Evolutionary conservation across 2,797 vertebrate genomes (phyloP).

Genomic region (Leptoclinus maculatus): DNA sequence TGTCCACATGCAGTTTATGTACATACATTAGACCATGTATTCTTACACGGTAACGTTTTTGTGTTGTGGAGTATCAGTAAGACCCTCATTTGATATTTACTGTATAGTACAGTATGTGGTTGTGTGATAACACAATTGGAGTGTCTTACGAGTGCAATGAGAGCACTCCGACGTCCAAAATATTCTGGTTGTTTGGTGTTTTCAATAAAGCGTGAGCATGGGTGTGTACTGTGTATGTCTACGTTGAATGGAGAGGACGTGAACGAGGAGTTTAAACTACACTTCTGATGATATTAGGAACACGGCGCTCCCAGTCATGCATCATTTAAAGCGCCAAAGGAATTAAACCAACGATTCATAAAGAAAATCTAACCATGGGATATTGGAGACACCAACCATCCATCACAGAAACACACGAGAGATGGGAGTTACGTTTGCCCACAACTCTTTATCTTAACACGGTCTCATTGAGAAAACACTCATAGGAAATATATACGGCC

Average conservation of each 20-base stretch:
- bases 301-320: constrained; percentile 43
- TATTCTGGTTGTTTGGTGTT: constrained; percentile 21
- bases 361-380: constrained; percentile 40
- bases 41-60: not conserved
- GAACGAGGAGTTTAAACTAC: constrained; percentile 43
- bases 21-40: not conserved
- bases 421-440: constrained; percentile 31
- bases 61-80: not conserved
- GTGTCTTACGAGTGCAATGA: constrained; percentile 34
- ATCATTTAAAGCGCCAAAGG: constrained; percentile 69
- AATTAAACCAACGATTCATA: constrained; percentile 57
- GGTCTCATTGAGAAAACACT: constrained; percentile 25
- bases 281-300: constrained; percentile 33
- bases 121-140: constrained; percentile 51
- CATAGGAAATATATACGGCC: constrained; percentile 23
- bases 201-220: not conserved
- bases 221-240: not conserved
- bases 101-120: constrained; percentile 10
- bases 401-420: not conserved
- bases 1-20: not conserved
- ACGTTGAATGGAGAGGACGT: constrained; percentile 4
- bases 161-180: constrained; percentile 8
- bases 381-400: constrained; percentile 52
- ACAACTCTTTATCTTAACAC: constrained; percentile 47
- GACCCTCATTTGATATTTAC: constrained; percentile 29